phyloP scores from a whole-genome alignment of 1,140 invertebrate genomes.

The Octopus sinensis region DNA sequence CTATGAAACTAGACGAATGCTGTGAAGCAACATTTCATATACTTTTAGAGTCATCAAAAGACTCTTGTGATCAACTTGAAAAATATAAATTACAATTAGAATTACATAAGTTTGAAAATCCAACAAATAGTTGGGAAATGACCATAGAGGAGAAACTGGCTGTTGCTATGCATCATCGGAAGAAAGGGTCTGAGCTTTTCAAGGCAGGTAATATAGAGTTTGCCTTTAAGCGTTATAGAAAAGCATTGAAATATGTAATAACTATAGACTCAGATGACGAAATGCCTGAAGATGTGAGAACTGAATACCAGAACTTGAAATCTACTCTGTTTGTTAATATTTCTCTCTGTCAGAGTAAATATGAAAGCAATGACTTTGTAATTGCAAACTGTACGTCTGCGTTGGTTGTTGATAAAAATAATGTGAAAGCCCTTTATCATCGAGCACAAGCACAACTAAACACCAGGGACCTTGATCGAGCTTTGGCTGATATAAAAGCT shows the following conservation, averaged over 20 bases:
- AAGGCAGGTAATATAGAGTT: constrained; percentile 30
- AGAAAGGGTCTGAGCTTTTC: constrained; percentile 38
- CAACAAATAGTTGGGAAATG: constrained; percentile 28
- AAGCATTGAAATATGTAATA: constrained; percentile 37
- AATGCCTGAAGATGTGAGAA: constrained; percentile 16
- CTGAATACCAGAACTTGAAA: constrained; percentile 26
- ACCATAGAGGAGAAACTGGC: constrained; percentile 33
- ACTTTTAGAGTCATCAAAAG: background rate
- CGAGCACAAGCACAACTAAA: constrained; percentile 40
- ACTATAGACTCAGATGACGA: constrained; percentile 22
- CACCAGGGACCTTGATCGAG: constrained; percentile 33
- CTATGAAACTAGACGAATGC: constrained; percentile 32
- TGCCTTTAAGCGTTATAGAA: constrained; percentile 37
- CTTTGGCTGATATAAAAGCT: constrained; percentile 35
- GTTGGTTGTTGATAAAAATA: constrained; percentile 62
- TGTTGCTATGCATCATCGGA: constrained; percentile 35
- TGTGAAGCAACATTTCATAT: constrained; percentile 24
- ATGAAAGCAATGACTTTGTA: constrained; percentile 63
- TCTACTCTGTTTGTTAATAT: constrained; percentile 44
- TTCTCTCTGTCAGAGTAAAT: constrained; percentile 62
- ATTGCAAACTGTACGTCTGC: constrained; percentile 65
- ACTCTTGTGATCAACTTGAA: constrained; percentile 14
- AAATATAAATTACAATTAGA: constrained; percentile 19
- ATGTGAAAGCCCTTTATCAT: constrained; percentile 62
- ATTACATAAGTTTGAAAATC: constrained; percentile 26